A percentile compares a stretch with the other conserved stretches of the same genome.
Conservation (phyloP, 1,140 invertebrate genomes). For the Heterodera schachtii region DNA sequence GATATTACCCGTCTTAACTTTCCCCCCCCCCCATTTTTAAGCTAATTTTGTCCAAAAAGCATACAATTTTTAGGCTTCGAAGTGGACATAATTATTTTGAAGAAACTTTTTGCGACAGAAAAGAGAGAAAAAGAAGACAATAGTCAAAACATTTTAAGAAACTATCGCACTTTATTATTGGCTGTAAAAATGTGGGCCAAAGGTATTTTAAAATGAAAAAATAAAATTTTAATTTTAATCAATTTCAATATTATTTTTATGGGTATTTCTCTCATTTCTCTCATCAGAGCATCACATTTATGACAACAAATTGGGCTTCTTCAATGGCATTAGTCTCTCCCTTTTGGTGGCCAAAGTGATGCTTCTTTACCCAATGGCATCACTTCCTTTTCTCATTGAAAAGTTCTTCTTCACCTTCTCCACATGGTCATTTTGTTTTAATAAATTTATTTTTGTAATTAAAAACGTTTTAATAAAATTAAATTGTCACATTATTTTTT, state of each 20-base stretch:
- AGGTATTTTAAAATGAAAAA: not conserved
- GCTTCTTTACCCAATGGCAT: constrained; percentile 9
- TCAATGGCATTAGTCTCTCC: constrained; percentile 3
- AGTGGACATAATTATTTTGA: not conserved
- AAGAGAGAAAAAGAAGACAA: not conserved
- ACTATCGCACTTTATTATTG: not conserved
- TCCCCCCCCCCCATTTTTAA: too few species aligned
- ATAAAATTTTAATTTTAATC: not conserved
- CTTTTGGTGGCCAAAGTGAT: constrained; percentile 13
- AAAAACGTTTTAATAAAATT: not conserved
- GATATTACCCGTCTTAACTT: too few species aligned
- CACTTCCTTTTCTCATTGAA: constrained; percentile 17
- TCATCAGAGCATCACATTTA: constrained; percentile 6
- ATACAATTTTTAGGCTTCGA: not conserved
- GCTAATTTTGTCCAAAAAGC: not conserved
- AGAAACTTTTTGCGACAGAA: not conserved
- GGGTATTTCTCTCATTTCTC: too few species aligned
- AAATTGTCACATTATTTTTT: too few species aligned
- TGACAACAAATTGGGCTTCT: constrained; percentile 8
- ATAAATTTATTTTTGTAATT: not conserved
- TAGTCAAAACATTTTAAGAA: not conserved
- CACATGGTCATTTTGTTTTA: not conserved
- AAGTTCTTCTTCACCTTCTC: constrained; percentile 19
- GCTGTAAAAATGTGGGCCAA: not conserved
- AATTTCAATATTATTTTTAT: not conserved